phyloP scores from a whole-genome alignment of 2,888 invertebrate genomes.

The Drosophila austrosaltans region DNA sequence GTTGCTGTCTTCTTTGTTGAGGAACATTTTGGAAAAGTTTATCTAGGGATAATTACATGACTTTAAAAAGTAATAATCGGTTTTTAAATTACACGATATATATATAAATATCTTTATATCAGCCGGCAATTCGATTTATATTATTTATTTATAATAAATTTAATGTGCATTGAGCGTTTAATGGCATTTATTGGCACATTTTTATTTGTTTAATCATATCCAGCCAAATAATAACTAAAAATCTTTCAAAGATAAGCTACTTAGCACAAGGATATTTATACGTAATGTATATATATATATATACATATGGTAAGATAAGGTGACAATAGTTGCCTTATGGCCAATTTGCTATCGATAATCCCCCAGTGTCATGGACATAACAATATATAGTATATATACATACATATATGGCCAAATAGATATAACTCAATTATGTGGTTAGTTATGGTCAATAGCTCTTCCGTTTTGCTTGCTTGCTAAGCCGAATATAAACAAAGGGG shows the following conservation, averaged over 20 bases:
- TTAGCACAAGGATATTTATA: conserved; percentile 1
- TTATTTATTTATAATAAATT: not conserved
- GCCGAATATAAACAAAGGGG: not conserved
- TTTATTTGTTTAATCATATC: not conserved
- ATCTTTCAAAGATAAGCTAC: not conserved
- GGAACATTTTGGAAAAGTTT: conserved; percentile 3
- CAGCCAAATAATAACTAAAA: not conserved
- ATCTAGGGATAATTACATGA: not conserved
- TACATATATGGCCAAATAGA: conserved; percentile 5
- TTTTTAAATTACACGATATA: no score
- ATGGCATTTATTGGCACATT: not conserved
- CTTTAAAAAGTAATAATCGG: not conserved
- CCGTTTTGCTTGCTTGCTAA: not conserved
- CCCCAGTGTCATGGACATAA: conserved; percentile 23
- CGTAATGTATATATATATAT: not conserved
- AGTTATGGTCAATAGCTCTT: conserved; percentile 38
- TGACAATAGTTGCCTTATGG: conserved; percentile 5
- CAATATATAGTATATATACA: not conserved
- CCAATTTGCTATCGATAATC: conserved; percentile 8
- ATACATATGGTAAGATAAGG: not conserved
- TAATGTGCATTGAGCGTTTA: not conserved
- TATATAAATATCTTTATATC: no score
- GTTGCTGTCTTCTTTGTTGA: not conserved
- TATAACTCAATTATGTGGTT: conserved; percentile 65
- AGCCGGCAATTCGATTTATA: not conserved